These are phyloP conservation scores for Eospalax fontanierii DNA, from an alignment of 2,797 vertebrate species.

Conservation along the genomic window DNA sequence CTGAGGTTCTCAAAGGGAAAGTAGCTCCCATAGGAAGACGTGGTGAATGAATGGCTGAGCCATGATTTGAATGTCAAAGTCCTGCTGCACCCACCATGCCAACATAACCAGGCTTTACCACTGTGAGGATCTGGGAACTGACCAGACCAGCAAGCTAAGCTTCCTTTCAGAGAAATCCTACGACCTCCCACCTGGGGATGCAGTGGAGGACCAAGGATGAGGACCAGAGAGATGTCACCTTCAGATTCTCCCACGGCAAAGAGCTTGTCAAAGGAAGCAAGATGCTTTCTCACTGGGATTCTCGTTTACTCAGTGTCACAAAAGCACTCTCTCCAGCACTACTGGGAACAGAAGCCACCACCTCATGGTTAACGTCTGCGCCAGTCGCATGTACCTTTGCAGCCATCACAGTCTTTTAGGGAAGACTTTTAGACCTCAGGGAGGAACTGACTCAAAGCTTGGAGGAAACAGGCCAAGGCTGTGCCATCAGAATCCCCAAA, in stretches of 20 bases:
- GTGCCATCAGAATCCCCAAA: background rate
- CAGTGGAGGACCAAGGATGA: background rate
- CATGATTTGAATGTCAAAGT: background rate
- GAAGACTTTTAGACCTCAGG: background rate
- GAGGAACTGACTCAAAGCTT: background rate
- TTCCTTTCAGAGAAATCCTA: background rate
- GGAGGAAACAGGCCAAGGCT: background rate
- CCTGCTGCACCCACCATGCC: no score
- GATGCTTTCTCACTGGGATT: background rate
- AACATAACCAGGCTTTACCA: background rate
- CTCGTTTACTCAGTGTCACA: background rate
- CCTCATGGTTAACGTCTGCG: background rate
- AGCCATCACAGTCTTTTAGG: accelerated
- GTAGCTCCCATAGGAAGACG: background rate
- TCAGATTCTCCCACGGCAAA: background rate
- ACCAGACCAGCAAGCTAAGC: background rate
- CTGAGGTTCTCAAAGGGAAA: background rate
- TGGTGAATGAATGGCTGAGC: background rate
- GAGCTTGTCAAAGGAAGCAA: background rate
- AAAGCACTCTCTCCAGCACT: background rate
- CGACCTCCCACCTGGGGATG: background rate
- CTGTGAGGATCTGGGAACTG: background rate
- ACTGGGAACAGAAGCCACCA: background rate
- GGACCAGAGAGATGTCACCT: background rate
- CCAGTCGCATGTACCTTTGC: background rate